phyloP scores from a whole-genome alignment of 2,888 invertebrate species.

The Leptarthrus brevirostris region DNA sequence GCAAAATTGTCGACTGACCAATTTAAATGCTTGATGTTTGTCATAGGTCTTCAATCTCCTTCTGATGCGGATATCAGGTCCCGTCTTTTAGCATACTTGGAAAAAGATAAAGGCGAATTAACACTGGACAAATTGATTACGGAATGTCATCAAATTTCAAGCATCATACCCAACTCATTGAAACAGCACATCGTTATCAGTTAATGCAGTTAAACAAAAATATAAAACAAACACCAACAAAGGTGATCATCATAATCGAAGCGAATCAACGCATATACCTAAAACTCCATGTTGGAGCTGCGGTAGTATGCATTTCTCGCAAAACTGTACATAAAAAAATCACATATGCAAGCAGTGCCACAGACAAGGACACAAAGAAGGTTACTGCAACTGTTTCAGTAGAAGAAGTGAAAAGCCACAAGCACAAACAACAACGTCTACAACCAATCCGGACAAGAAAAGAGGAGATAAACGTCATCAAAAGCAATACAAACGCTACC shows the following conservation, averaged over 20 bases:
- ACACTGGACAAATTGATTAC: constrained; percentile 50
- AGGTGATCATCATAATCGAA: neutral
- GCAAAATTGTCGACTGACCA: constrained; percentile 45
- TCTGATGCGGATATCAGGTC: constrained; percentile 16
- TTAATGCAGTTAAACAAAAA: neutral
- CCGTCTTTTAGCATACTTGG: neutral
- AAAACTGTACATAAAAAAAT: constrained; percentile 43
- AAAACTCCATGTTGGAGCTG: constrained; percentile 53
- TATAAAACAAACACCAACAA: too few relatives aligned
- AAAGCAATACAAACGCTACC: too few relatives aligned
- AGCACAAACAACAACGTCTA: too few relatives aligned
- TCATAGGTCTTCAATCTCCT: constrained; percentile 21
- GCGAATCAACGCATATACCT: constrained; percentile 17
- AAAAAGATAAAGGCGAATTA: neutral
- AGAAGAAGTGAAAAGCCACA: neutral
- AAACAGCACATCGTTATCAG: constrained; percentile 23
- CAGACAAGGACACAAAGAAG: constrained; percentile 51
- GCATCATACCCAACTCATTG: constrained; percentile 34
- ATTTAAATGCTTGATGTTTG: constrained; percentile 42
- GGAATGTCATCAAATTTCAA: constrained; percentile 34
- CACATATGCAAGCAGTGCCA: constrained; percentile 50
- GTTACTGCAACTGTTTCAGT: constrained; percentile 43
- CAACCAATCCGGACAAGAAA: too few relatives aligned
- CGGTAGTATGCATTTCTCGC: constrained; percentile 51
- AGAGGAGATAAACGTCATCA: too few relatives aligned